phyloP scores from a whole-genome alignment of 2,888 invertebrate genomes.

The Thysanoteuthis rhombus region DNA sequence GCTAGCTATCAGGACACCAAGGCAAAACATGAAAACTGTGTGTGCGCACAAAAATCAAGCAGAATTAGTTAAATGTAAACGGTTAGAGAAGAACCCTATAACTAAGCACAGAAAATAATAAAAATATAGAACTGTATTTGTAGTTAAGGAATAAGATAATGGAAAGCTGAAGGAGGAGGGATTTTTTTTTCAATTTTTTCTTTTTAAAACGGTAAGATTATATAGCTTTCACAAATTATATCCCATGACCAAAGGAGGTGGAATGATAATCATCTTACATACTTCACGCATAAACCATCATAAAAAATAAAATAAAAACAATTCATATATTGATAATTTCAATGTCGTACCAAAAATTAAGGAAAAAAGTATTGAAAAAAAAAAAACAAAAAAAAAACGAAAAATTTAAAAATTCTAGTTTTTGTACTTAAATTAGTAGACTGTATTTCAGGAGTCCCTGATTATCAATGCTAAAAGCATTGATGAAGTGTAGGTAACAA shows the following conservation, averaged over 20 bases:
- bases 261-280: not conserved
- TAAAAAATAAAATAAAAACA: not conserved
- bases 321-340: not conserved
- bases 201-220: not conserved
- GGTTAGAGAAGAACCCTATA: not conserved
- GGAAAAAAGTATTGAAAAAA: too few relatives aligned
- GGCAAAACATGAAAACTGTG: not conserved
- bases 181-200: too few relatives aligned
- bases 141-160: not conserved
- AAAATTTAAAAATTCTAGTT: too few relatives aligned
- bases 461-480: not conserved
- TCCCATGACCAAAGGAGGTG: not conserved
- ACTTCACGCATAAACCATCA: too few relatives aligned
- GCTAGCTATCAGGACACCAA: not conserved
- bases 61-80: not conserved
- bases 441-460: too few relatives aligned
- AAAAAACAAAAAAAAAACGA: too few relatives aligned
- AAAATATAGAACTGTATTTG: not conserved
- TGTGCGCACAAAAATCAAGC: slow-evolving; percentile 12
- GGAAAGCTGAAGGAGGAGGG: not conserved
- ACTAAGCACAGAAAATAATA: not conserved
- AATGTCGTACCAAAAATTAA: too few relatives aligned
- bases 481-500: not conserved
- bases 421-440: not conserved
- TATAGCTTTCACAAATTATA: not conserved